Evolutionary conservation across 2,113 vertebrate genomes (phyloP), one percentile per base, ranked within the genome.

Genomic region (Xenotilapia flavipinnis): DNA sequence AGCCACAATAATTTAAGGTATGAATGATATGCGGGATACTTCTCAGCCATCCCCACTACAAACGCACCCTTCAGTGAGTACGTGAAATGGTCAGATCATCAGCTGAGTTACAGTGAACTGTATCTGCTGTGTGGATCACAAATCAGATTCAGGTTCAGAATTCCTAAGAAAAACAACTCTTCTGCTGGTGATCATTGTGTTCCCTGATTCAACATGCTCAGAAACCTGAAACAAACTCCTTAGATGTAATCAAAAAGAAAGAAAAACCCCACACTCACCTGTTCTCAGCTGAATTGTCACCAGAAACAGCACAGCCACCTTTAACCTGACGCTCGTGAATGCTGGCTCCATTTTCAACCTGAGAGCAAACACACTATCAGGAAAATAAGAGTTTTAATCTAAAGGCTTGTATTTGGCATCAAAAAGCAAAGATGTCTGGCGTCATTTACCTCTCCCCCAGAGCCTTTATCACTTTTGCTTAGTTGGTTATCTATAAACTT

Each of bases 241-340:
- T 33, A 75, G 15, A 82, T 23, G 6, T 79, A 14, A 10, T 40
- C 9, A 73, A 73, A 45, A 42, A 45, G 21, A 68, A 21, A 68
- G 36, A 68, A 56, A 26, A 21, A 5, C 10, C 19, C n/a, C 13
- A 53, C 6, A 91, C 95, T 96, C 91, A 96, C 96, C 95, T 93
- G 90, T 91, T 12, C 45, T 92, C 10, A 91, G 87, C 49, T 68
- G 91, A n/a, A 91, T 6, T 81, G 87, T 56, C 19, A 91, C 5
- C 79, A 95, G 58, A 62, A 93, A 45, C 75, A 96, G 42, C 73
- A 87, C 36, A 42, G 75, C 36, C 85, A 92, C 26, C 68, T 87
- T 86, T 28, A 89, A 84, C 77, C 51, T 83, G 58, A 40, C 2
- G 3, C 58, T 83, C 31, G 51, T 38, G 49, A 85, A 88, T 4